phyloP scores from a whole-genome alignment of 2,797 vertebrate genomes.

The Enteromius anoplus region DNA sequence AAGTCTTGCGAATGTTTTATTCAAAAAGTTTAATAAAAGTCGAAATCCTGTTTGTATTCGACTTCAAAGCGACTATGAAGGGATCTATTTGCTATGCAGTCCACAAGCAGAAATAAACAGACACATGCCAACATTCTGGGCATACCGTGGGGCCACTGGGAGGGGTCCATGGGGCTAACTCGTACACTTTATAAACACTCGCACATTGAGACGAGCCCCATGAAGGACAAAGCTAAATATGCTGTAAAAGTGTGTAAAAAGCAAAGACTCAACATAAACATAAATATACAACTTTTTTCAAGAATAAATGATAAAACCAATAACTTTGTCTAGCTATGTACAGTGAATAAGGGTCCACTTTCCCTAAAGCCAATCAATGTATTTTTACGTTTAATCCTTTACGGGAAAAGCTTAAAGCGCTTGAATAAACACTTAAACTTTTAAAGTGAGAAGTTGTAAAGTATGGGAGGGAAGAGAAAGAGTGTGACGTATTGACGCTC shows the following conservation, averaged over 20 bases:
- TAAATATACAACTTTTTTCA: neutral
- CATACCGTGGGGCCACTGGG: conserved; percentile 72
- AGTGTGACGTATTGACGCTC: conserved; percentile 75
- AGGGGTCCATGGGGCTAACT: conserved; percentile 55
- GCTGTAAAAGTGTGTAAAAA: neutral
- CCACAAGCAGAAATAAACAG: conserved; percentile 57
- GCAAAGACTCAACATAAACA: neutral
- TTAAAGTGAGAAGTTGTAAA: neutral
- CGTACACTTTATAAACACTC: conserved; percentile 8
- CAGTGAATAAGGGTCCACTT: neutral
- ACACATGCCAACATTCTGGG: conserved; percentile 69
- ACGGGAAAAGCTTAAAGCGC: neutral
- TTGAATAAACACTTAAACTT: neutral
- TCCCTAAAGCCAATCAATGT: neutral
- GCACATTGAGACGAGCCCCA: neutral
- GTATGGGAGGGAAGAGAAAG: conserved; percentile 35
- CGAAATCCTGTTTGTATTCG: neutral
- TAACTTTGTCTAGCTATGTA: neutral
- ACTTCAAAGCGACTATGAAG: neutral
- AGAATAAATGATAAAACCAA: neutral
- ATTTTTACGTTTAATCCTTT: neutral
- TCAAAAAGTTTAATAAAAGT: neutral
- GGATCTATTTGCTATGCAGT: conserved; percentile 25
- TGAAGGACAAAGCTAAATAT: conserved; percentile 2
- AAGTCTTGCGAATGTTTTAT: neutral